A percentile compares a stretch with the other conserved stretches of the same genome.
These are phyloP conservation scores for Macquaria australasica DNA, from an alignment of 2,113 vertebrate species.

Conservation along the genomic window DNA sequence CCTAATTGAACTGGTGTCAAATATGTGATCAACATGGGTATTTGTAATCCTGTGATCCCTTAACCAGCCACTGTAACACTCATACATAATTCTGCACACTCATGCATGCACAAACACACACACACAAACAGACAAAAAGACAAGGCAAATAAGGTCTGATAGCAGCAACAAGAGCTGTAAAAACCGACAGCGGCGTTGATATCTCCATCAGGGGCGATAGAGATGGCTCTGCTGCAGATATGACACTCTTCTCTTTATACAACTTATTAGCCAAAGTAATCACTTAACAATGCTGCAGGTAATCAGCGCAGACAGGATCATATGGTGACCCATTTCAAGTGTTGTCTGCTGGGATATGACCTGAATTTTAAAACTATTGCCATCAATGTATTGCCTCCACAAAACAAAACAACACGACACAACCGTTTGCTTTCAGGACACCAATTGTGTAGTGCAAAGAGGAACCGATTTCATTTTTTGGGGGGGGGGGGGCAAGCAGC, in stretches of 20 bases:
- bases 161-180: constrained; percentile 51
- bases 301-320: constrained; percentile 74
- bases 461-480: constrained; percentile 53
- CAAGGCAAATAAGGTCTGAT: constrained; percentile 59
- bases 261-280: constrained; percentile 71
- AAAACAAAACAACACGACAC: background rate
- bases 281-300: constrained; percentile 59
- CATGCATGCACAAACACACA: background rate
- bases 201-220: constrained; percentile 47
- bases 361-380: constrained; percentile 50
- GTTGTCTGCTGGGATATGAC: constrained; percentile 54
- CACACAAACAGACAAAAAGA: constrained; percentile 7
- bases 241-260: constrained; percentile 56
- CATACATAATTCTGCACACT: constrained; percentile 36
- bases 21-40: constrained; percentile 20
- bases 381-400: constrained; percentile 11
- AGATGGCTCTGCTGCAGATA: constrained; percentile 47
- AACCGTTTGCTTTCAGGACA: constrained; percentile 31
- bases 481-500: constrained; percentile 4
- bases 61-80: constrained; percentile 15
- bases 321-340: constrained; percentile 66
- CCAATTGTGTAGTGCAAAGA: constrained; percentile 35
- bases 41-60: constrained; percentile 39
- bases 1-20: constrained; percentile 22
- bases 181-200: constrained; percentile 55